These are phyloP conservation scores for Melieria picta DNA, from an alignment of 2,888 invertebrate species.

Conservation along the genomic window DNA sequence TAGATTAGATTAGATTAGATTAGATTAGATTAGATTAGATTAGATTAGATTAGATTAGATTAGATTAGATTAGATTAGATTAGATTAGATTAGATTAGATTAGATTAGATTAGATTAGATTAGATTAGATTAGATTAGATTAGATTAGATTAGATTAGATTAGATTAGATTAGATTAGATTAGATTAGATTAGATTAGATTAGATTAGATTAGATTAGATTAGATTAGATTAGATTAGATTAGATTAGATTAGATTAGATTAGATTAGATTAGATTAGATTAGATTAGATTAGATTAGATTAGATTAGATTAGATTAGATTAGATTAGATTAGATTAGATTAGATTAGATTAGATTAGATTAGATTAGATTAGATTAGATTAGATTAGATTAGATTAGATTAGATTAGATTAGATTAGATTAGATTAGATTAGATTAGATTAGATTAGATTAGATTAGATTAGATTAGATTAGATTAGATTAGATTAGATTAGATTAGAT, in stretches of 20 bases:
- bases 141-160: neutral
- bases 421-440: too few relatives aligned
- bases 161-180: neutral
- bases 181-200: constrained; percentile 3
- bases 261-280: neutral
- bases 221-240: neutral
- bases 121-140: constrained; percentile 3
- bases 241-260: constrained; percentile 7
- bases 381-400: too few relatives aligned
- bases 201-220: neutral
- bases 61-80: neutral
- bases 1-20: constrained; percentile 23
- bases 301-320: neutral
- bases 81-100: neutral
- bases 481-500: too few relatives aligned
- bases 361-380: too few relatives aligned
- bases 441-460: too few relatives aligned
- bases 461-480: too few relatives aligned
- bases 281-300: neutral
- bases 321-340: neutral
- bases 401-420: too few relatives aligned
- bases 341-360: neutral
- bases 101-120: neutral
- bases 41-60: neutral
- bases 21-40: neutral